A percentile compares a stretch with the other conserved stretches of the same genome.
Evolutionary conservation across 2,797 vertebrate species (phyloP).

Genomic region (Zalophus californianus): DNA sequence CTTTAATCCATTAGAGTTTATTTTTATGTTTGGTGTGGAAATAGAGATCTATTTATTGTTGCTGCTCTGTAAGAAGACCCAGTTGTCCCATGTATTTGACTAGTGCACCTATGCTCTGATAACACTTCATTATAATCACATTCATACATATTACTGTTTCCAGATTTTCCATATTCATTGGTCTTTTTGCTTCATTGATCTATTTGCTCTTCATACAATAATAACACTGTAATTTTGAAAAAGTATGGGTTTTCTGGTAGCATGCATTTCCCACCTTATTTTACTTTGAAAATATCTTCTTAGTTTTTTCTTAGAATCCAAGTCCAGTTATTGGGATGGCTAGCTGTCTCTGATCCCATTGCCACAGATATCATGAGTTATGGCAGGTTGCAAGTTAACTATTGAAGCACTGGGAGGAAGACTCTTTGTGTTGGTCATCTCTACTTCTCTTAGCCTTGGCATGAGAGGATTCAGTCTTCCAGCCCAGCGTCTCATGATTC

Average conservation of each 20-base stretch:
- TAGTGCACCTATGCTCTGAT: not conserved
- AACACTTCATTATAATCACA: not conserved
- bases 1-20: not conserved
- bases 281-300: not conserved
- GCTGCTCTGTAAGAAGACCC: not conserved
- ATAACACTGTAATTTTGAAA: not conserved
- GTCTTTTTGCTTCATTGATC: not conserved
- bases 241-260: not conserved
- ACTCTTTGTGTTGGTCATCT: not conserved
- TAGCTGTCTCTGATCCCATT: not conserved
- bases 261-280: not conserved
- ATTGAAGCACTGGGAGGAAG: not conserved
- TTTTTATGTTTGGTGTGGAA: not conserved
- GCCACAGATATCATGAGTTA: not conserved
- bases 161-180: not conserved
- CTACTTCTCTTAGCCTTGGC: not conserved
- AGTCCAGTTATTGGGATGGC: not conserved
- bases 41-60: not conserved
- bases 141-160: not conserved
- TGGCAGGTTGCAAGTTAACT: not conserved
- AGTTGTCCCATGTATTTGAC: not conserved
- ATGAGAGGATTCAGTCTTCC: not conserved
- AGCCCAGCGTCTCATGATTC: not conserved
- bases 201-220: not conserved
- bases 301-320: not conserved